Base-by-base conservation (phyloP, 2,113 vertebrate genomes). In the Anhinga rufa region DNA sequence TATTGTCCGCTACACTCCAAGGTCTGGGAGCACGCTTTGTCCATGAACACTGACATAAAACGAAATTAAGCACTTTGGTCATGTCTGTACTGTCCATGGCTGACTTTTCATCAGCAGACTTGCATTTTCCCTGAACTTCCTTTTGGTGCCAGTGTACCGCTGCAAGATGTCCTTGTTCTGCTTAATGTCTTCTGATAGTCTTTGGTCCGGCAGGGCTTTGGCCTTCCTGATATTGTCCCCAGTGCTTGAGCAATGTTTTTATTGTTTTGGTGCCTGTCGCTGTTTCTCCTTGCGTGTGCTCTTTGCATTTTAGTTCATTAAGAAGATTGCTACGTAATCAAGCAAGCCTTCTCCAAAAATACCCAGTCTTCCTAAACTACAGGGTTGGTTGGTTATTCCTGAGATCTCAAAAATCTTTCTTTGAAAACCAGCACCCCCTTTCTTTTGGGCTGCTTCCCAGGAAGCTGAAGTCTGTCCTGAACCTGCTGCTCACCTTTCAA, bases 1-100 rank as follows among this genome's bases (percentile, higher is more conserved):
- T 3, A 3, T 40, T 49, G 10, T 24, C 58, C 4, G 0, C 62
- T 29, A 2, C 18, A 1, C n/a, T 24, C 31, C 2, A 0, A 31
- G n/a, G 6, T 20, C 57, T 36, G 18, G 46, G 31, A 48, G 31
- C 9, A 24, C 3, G 0, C 42, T 32, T 20, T 22, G 31, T 18
- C 58, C 25, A 0, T 5, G 36, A 54, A 10, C 40, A 17, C 51
- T 7, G 46, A 55, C 18, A 6, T 10, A 31, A 57, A 49, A 4
- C 5, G 1, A 34, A 52, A 12, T 9, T 14, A 16, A 44, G 58
- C 40, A 6, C 54, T 29, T 40, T 5, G 40, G 44, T 65, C 51
- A 1, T 7, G 4, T 49, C 52, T 7, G 7, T 31, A 4, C 46
- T 48, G 38, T 24, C 54, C 16, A 1, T 7, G 8, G 62, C 28